Conservation (phyloP, 2,113 vertebrate genomes). For the Morone chrysops region DNA sequence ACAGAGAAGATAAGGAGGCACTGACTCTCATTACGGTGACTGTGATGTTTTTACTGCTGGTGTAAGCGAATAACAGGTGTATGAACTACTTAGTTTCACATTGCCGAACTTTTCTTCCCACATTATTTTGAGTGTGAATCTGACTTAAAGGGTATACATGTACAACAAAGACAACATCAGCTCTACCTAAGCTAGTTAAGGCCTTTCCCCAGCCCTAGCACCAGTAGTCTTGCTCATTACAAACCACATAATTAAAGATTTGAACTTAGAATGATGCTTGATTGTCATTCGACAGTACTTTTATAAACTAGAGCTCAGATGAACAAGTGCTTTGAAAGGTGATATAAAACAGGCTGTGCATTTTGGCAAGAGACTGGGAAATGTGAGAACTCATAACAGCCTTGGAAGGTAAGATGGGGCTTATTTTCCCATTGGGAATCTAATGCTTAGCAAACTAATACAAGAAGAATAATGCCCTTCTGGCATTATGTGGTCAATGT, state of each 20-base stretch:
- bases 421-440: constrained; percentile 54
- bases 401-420: constrained; percentile 41
- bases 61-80: background rate
- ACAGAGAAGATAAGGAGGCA: constrained; percentile 1
- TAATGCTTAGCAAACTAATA: constrained; percentile 42
- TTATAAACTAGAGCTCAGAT: constrained; percentile 50
- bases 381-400: constrained; percentile 49
- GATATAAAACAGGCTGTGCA: constrained; percentile 53
- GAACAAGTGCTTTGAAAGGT: constrained; percentile 53
- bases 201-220: background rate
- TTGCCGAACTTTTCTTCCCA: background rate
- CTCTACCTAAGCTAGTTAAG: background rate
- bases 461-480: constrained; percentile 25
- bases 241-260: constrained; percentile 24
- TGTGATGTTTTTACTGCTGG: background rate
- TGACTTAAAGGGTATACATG: background rate
- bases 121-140: background rate
- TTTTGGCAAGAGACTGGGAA: constrained; percentile 53
- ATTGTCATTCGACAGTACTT: constrained; percentile 21
- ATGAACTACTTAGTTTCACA: background rate
- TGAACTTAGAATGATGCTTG: background rate
- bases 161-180: background rate
- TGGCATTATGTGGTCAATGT: constrained; percentile 23
- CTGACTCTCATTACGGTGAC: background rate
- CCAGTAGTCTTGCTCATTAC: background rate